Percentiles rank a stretch among this genome's conserved stretches.
Conservation (phyloP, 2,888 invertebrate genomes). For the Griposia aprilina region DNA sequence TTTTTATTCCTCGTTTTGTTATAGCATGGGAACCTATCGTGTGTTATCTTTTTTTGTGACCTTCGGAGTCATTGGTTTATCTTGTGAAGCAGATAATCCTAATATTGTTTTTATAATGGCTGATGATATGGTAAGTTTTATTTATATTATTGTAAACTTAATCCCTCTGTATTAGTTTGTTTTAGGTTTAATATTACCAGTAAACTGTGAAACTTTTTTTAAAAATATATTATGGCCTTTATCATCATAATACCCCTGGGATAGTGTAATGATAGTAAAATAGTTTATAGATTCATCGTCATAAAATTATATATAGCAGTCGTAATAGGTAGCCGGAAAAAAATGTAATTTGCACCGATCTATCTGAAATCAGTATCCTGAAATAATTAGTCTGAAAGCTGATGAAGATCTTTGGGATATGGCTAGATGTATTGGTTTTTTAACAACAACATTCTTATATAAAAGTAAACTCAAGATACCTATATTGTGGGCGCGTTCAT, state of each 20-base stretch:
- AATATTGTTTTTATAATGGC: constrained; percentile 95
- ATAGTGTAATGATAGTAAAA: constrained; percentile 8
- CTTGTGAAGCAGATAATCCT: constrained; percentile 70
- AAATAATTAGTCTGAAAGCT: background rate
- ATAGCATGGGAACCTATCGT: constrained; percentile 31
- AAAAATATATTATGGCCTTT: background rate
- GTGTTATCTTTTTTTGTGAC: constrained; percentile 22
- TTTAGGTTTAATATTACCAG: background rate
- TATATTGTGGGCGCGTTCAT: no score
- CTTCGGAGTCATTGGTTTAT: constrained; percentile 5
- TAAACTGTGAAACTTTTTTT: background rate
- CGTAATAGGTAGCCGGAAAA: background rate
- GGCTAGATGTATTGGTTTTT: no score
- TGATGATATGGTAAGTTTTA: constrained; percentile 94
- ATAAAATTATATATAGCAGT: background rate
- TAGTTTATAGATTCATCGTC: background rate
- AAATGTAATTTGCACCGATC: background rate
- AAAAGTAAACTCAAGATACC: no score
- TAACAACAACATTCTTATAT: no score
- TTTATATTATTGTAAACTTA: constrained; percentile 3
- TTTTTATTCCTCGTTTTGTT: background rate
- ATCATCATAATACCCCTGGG: background rate
- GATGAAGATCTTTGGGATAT: background rate
- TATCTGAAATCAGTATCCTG: background rate
- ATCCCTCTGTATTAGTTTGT: background rate